Evolutionary conservation across 2,797 vertebrate species (phyloP), one percentile per base, ranked within the genome.

Genomic region (Pipistrellus pygmaeus): DNA sequence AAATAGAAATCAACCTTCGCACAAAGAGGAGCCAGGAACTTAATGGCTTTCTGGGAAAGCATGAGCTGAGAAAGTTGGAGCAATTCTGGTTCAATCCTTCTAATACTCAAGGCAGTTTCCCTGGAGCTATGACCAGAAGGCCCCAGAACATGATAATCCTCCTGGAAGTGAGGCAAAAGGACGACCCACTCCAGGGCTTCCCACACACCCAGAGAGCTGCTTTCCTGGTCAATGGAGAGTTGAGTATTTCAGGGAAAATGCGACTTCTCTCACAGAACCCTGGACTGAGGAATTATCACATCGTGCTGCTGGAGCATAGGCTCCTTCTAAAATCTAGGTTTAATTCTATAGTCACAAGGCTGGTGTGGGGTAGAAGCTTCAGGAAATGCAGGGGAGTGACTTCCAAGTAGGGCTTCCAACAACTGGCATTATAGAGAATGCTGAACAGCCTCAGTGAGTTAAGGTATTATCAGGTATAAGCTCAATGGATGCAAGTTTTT

Each of bases 1-100:
- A 78, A 96, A 97, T 97, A 35, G 97, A 98, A 98, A 98, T 98
- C 97, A 96, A 55, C 97, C 97, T 96, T 97, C 78, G 62, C 97
- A 98, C 97, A 98, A 96, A 98, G 91, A 98, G 46, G 75, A 98
- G 91, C 75, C 92, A 75, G 64, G 30, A 94, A 96, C 93, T 95
- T 93, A 94, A 97, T 76, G 77, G 93, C 41, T 92, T 97, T 95
- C 93, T 5, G 5, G 75, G 55, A 86, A 90, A 94, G 94, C 18
- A 76, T 30, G 0, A 3, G 6, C 72, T 94, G 76, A 91, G 55
- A 80, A 68, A 92, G 87, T 93, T 96, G 90, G 82, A 93, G 48
- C 44, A 94, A 88, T 92, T 87, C 86, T 91, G 60, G 53, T 85
- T 88, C 73, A 85, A 27, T 55, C 93, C 83, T 51, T 57, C 64